These are phyloP conservation scores for Vanacampus margaritifer DNA, from an alignment of 2,113 vertebrate species.

Conservation along the genomic window DNA sequence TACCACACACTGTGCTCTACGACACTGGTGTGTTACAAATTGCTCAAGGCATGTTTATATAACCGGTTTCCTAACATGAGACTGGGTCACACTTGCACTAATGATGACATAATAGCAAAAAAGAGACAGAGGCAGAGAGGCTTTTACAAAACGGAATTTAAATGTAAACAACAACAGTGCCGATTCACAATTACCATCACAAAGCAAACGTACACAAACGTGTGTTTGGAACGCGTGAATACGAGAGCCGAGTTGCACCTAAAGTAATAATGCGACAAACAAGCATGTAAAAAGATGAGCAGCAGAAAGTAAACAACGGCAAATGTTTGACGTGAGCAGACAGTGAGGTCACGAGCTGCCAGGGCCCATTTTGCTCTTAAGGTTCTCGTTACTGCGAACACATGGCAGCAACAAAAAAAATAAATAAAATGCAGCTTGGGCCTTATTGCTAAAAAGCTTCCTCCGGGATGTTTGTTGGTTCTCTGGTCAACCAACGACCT, in stretches of 20 bases:
- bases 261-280: constrained; percentile 37
- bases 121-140: neutral
- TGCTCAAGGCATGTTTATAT: constrained; percentile 41
- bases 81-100: constrained; percentile 32
- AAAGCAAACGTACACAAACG: neutral
- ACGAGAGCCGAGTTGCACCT: constrained; percentile 10
- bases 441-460: constrained; percentile 9
- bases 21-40: constrained; percentile 22
- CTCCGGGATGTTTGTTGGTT: neutral
- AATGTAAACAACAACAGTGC: neutral
- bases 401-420: constrained; percentile 8
- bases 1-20: constrained; percentile 1
- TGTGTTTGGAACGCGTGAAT: neutral
- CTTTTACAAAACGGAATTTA: neutral
- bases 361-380: constrained; percentile 30
- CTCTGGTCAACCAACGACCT: constrained; percentile 2
- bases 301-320: constrained; percentile 9
- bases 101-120: constrained; percentile 30
- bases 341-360: constrained; percentile 50
- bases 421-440: constrained; percentile 9
- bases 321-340: constrained; percentile 48
- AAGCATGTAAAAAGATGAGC: constrained; percentile 16
- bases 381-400: constrained; percentile 23
- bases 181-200: neutral
- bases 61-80: constrained; percentile 42